These are phyloP conservation scores for Casuarius casuarius DNA, from an alignment of 2,113 vertebrate genomes.

Conservation along the genomic window DNA sequence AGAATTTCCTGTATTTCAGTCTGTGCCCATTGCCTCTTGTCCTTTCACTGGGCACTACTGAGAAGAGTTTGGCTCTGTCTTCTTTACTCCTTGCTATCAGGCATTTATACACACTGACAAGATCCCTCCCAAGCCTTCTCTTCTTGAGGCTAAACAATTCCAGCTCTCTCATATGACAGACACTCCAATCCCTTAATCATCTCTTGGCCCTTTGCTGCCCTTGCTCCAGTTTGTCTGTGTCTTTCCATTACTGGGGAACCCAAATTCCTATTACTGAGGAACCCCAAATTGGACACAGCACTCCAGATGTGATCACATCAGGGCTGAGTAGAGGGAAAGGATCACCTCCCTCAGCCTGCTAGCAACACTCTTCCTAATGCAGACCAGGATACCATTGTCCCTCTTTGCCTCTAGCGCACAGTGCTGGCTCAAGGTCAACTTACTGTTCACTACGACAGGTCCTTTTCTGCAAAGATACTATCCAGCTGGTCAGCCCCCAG, in stretches of 20 bases:
- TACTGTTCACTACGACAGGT: no score
- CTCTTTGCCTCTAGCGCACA: no score
- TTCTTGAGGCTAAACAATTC: not conserved
- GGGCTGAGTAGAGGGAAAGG: not conserved
- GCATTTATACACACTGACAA: not conserved
- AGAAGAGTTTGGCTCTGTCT: not conserved
- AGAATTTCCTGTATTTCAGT: not conserved
- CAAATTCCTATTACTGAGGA: not conserved
- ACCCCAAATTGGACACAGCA: not conserved
- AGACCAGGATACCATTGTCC: no score
- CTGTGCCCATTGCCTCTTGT: not conserved
- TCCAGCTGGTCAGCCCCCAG: no score
- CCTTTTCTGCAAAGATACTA: no score
- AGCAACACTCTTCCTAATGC: not conserved
- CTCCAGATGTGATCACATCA: not conserved
- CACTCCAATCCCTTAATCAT: no score
- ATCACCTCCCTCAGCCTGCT: not conserved
- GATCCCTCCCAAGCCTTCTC: not conserved
- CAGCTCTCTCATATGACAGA: not conserved
- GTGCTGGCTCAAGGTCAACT: no score
- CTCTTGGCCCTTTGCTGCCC: not conserved
- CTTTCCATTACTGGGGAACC: not conserved
- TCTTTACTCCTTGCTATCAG: not conserved
- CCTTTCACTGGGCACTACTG: rapidly evolving
- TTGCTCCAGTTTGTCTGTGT: not conserved